Base-by-base conservation (phyloP, 2,888 invertebrate species). In the Scaptomyza cyrtandrae region DNA sequence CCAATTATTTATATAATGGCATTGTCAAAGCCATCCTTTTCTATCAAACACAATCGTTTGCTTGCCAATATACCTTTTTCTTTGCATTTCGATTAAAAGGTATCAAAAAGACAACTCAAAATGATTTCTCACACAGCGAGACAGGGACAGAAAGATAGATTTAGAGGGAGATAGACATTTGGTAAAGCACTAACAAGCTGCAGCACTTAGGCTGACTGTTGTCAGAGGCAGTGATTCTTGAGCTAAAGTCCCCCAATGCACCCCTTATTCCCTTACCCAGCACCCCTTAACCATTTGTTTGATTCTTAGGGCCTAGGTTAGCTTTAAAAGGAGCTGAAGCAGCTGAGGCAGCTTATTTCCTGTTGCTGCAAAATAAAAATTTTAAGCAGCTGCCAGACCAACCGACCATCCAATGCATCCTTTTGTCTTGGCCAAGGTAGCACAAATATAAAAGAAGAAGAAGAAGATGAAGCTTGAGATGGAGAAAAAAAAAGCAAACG, bases 41-140 rank as follows among this genome's bases (percentile, higher is more conserved):
- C 29, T 1, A 5, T 29, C 6, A 6, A 27, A 6, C 1, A 27
- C 3, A 27, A 27, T n/a, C 35, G n/a, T 6, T 16, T 16, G 14
- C 39, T 41, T 41, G 6, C 35, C 11, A 31, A 24, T 10, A 33
- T 13, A 9, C 10, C 27, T 0, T 24, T 4, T 13, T 1, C n/a
- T 6, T 6, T 0, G 4, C 3, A 1, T 33, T 33, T n/a, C 11
- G 10, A 24, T 29, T 35, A n/a, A 24, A 41, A 49, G 53, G 74
- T 63, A 78, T 56, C 41, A 60, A 68, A 64, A 66, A 80, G 57
- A 75, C 80, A 77, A 68, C 73, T 80, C 61, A 80, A 71, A 88
- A 88, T 75, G 71, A 88, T 86, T 84, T 88, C 77, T 83, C 86
- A 86, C 88, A 83, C 86, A 77, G 69, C 65, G 27, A 59, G 70